Evolutionary conservation across 2,888 invertebrate species (phyloP).

Genomic region (Meiosimyza decipiens): DNA sequence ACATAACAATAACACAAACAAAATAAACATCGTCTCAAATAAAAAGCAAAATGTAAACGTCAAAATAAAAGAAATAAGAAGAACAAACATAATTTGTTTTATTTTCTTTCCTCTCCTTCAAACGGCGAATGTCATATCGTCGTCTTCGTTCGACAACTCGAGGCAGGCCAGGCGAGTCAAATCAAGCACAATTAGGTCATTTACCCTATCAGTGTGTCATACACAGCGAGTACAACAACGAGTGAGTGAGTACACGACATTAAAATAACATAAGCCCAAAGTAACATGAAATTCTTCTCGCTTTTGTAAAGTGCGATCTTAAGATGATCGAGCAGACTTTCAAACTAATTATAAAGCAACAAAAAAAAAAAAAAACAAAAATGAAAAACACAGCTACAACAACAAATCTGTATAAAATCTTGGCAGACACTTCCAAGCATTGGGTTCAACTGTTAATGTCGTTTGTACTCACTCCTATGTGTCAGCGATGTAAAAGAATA

Average conservation of each 20-base stretch:
- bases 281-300: no score
- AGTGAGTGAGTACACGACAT: no score
- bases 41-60: slow-evolving; percentile 34
- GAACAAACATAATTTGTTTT: background rate
- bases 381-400: background rate
- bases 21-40: slow-evolving; percentile 38
- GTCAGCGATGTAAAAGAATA: no score
- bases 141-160: background rate
- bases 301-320: slow-evolving; percentile 31
- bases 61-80: slow-evolving; percentile 15
- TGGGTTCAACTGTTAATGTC: no score
- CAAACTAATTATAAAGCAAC: slow-evolving; percentile 30
- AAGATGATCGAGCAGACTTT: slow-evolving; percentile 18
- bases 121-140: background rate
- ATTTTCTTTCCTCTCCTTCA: no score
- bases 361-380: slow-evolving; percentile 14
- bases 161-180: slow-evolving; percentile 15
- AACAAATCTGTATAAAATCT: background rate
- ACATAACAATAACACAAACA: slow-evolving; percentile 28
- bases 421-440: no score
- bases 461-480: no score
- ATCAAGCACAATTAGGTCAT: slow-evolving; percentile 48
- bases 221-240: background rate
- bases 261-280: no score
- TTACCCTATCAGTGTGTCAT: slow-evolving; percentile 43